Evolutionary conservation across 2,113 vertebrate species (phyloP).

Genomic region (Sinocyclocheilus maitianheensis): DNA sequence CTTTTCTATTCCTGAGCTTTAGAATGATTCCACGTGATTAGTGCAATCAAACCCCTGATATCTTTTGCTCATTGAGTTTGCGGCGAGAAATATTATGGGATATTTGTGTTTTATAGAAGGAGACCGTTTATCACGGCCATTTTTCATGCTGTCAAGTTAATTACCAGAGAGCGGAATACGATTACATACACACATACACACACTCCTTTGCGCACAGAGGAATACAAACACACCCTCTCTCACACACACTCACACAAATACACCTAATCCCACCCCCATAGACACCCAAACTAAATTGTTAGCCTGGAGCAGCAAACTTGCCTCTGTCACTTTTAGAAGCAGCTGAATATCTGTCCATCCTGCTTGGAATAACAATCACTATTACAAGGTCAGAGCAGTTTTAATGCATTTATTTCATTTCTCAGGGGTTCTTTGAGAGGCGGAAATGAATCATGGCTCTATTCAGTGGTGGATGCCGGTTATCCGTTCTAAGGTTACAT

Average conservation of each 20-base stretch:
- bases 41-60: slow-evolving; percentile 64
- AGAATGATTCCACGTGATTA: slow-evolving; percentile 56
- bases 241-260: slow-evolving; percentile 48
- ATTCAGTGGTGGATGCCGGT: slow-evolving; percentile 10
- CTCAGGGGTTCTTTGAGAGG: slow-evolving; percentile 38
- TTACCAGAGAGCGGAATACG: slow-evolving; percentile 78
- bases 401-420: slow-evolving; percentile 55
- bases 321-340: slow-evolving; percentile 65
- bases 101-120: slow-evolving; percentile 76
- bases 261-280: slow-evolving; percentile 60
- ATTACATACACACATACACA: slow-evolving; percentile 66
- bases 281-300: slow-evolving; percentile 61
- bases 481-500: slow-evolving; percentile 38
- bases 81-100: slow-evolving; percentile 66
- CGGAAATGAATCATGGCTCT: slow-evolving; percentile 48
- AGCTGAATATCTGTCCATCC: slow-evolving; percentile 61
- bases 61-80: slow-evolving; percentile 63
- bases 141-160: slow-evolving; percentile 83
- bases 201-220: slow-evolving; percentile 11
- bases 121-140: slow-evolving; percentile 78
- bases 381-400: slow-evolving; percentile 63
- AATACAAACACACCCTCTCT: slow-evolving; percentile 40
- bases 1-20: slow-evolving; percentile 48
- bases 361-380: slow-evolving; percentile 59
- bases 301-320: slow-evolving; percentile 62